Base-by-base conservation (phyloP, 2,113 vertebrate species). In the Opisthocomus hoazin region DNA sequence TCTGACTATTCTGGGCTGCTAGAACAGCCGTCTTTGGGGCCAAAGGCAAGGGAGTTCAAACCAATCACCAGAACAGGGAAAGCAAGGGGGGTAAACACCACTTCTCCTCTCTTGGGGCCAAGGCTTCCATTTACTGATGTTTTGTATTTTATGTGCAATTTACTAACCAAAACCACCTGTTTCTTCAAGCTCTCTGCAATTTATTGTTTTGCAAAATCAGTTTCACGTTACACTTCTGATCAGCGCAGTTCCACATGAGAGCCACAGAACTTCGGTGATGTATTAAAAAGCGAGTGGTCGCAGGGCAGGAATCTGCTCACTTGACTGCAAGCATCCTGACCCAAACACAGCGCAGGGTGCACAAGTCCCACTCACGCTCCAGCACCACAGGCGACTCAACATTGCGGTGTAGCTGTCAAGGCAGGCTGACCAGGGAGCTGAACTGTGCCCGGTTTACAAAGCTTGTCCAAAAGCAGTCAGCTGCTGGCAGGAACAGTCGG, bases 181-280 rank as follows among this genome's bases (percentile, higher is more conserved):
- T 96, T 97, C 91, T 94, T 95, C 91, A 92, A 96, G 84, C 85
- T 73, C 89, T 76, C 84, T 91, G 84, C 94, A 95, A 95, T 95
- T 96, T 94, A 96, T 96, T 94, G 96, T 96, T 96, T 85, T 94
- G 94, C 89, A 96, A 97, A 97, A 92, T 94, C 96, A 96, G 96
- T 96, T 96, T 97, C 94, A 73, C 91, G 87, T 97, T 97, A 95
- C 96, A 87, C 58, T 92, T 85, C 91, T 85, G 92, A 94, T 93
- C 89, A 69, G 91, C 7, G 80, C 77, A 87, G 96, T 83, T 96
- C 81, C 91, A 92, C 81, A 89, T 10, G 70, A 95, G 91, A 91
- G 89, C 84, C 58, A 34, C 84, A 91, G 87, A 95, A 76, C 63
- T 30, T 75, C 93, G 91, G 69, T 92, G 87, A 92, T 41, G 77